phyloP scores from a whole-genome alignment of 2,888 invertebrate species.

The Branchinecta sandiegonensis region DNA sequence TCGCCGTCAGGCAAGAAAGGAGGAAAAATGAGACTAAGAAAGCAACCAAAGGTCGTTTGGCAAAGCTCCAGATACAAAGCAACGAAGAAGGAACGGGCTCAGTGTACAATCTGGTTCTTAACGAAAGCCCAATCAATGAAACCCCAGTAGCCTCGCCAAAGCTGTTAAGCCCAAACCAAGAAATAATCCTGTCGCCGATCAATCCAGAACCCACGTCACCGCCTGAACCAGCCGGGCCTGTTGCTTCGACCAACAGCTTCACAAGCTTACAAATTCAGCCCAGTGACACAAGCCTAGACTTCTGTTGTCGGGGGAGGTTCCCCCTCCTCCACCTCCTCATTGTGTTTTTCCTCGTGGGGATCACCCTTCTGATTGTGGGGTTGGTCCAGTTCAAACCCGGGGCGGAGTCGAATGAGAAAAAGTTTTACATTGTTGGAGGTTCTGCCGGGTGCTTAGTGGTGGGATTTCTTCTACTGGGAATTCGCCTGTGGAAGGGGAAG shows the following conservation, averaged over 20 bases:
- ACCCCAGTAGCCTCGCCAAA: constrained; percentile 17
- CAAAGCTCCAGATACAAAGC: constrained; percentile 38
- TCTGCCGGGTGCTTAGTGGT: constrained; percentile 2
- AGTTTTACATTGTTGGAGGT: constrained; percentile 19
- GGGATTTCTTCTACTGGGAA: not conserved
- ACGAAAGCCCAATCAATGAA: constrained; percentile 10
- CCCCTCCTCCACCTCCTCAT: constrained; percentile 52
- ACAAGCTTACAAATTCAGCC: constrained; percentile 6
- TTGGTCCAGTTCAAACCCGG: constrained; percentile 59
- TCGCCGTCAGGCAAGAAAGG: constrained; percentile 65
- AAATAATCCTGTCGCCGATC: constrained; percentile 22
- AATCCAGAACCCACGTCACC: not conserved
- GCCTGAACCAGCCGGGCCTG: not conserved
- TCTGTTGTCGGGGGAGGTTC: constrained; percentile 29
- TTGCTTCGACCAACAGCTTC: not conserved
- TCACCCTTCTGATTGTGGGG: constrained; percentile 57
- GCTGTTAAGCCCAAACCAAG: not conserved
- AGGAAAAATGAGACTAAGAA: constrained; percentile 54
- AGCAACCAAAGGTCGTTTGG: constrained; percentile 28
- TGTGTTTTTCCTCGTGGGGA: constrained; percentile 54
- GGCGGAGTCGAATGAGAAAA: constrained; percentile 40
- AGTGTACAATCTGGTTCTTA: constrained; percentile 16
- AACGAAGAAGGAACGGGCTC: constrained; percentile 36
- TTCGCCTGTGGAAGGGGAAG: constrained; percentile 4
- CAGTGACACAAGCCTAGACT: constrained; percentile 29